Evolutionary conservation across 2,888 invertebrate species (phyloP).

Genomic region (Amphimallon solstitiale): DNA sequence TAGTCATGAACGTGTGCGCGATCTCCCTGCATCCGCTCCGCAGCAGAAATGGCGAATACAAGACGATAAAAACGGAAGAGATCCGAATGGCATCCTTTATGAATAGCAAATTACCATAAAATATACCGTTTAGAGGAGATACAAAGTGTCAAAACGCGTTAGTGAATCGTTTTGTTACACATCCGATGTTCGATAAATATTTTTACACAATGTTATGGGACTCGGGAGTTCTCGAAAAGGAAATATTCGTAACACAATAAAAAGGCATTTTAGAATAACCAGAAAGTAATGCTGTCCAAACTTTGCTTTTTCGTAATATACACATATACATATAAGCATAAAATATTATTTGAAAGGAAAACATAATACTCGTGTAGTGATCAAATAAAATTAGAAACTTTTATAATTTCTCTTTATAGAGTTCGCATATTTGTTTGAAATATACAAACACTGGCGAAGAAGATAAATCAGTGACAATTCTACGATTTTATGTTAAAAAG

Average conservation of each 20-base stretch:
- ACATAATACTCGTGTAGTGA: no score
- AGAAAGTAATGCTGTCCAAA: not conserved
- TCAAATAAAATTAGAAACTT: no score
- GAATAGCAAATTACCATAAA: constrained; percentile 46
- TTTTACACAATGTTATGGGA: constrained; percentile 15
- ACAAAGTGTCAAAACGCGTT: constrained; percentile 52
- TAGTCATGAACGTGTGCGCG: constrained; percentile 2
- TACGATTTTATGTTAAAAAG: no score
- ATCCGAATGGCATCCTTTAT: constrained; percentile 34
- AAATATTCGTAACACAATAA: constrained; percentile 25
- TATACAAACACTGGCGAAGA: no score
- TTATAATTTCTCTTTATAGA: no score
- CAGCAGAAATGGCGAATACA: not conserved
- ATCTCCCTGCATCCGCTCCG: not conserved
- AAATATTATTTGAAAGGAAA: no score
- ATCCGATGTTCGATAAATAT: constrained; percentile 46
- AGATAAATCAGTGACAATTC: no score
- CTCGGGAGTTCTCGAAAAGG: constrained; percentile 4
- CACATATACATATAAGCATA: no score
- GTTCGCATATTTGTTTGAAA: no score
- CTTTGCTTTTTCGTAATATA: no score
- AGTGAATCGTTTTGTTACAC: constrained; percentile 48
- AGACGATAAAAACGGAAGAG: constrained; percentile 30
- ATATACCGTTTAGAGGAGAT: constrained; percentile 49
- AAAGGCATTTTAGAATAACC: not conserved